These are phyloP conservation scores for Drosophila glabriapex DNA, from an alignment of 2,888 invertebrate species.

Conservation along the genomic window DNA sequence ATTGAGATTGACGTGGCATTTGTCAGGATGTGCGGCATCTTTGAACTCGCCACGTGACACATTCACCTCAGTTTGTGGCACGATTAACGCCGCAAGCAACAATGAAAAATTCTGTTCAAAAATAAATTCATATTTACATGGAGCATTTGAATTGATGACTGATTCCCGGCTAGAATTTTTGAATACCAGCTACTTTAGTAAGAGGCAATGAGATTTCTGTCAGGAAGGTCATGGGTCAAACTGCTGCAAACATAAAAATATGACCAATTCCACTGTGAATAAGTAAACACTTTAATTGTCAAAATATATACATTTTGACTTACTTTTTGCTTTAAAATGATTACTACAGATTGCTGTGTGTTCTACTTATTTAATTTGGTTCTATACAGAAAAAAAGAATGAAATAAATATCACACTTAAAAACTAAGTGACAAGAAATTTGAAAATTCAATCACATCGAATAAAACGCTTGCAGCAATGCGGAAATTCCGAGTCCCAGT, in stretches of 20 bases:
- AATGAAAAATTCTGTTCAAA: background rate
- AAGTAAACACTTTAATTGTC: background rate
- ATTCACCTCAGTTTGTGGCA: background rate
- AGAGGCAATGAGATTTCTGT: background rate
- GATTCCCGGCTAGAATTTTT: background rate
- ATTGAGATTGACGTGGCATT: no score
- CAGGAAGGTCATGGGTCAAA: background rate
- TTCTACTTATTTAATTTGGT: constrained; percentile 15
- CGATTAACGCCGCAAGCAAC: background rate
- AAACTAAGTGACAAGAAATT: constrained; percentile 1
- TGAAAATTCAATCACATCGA: constrained; percentile 40
- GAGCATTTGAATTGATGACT: background rate
- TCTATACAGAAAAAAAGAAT: background rate
- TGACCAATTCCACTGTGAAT: background rate
- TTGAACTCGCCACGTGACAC: background rate
- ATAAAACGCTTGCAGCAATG: constrained; percentile 55
- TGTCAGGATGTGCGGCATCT: background rate
- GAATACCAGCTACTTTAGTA: background rate
- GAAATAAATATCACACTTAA: background rate
- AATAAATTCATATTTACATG: background rate
- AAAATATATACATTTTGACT: background rate
- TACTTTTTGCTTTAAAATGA: background rate
- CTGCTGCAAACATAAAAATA: background rate
- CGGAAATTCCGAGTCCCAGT: constrained; percentile 44
- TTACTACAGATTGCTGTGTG: background rate